Conservation (phyloP, 2,888 invertebrate species). For the Erynnis tages region DNA sequence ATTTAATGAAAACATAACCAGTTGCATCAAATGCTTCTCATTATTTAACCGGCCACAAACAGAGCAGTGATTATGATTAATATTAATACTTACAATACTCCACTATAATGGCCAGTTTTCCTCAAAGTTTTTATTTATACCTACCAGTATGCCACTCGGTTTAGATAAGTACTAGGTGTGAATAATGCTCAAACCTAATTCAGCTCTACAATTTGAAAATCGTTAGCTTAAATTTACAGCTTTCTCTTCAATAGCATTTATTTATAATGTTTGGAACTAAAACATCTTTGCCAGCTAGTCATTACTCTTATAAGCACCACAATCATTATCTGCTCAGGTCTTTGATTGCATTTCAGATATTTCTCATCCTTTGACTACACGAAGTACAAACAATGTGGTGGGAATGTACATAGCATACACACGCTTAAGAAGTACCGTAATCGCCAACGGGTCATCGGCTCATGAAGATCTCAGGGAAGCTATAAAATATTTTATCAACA, state of each 20-base stretch:
- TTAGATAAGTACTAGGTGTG: too few species aligned
- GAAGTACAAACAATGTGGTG: conserved; percentile 43
- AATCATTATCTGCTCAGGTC: conserved; percentile 33
- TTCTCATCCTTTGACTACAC: conserved; percentile 42
- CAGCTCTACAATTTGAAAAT: background rate
- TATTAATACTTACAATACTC: too few species aligned
- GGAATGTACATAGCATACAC: conserved; percentile 52
- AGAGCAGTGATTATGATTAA: too few species aligned
- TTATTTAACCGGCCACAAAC: conserved; percentile 41
- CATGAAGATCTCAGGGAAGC: conserved; percentile 64
- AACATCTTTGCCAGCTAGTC: conserved; percentile 26
- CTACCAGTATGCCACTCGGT: too few species aligned
- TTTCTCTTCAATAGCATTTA: conserved; percentile 2
- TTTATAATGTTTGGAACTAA: conserved; percentile 27
- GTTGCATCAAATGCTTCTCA: conserved; percentile 40
- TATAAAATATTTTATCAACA: conserved; percentile 60
- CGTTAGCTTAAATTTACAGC: conserved; percentile 7
- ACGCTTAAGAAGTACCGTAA: conserved; percentile 64
- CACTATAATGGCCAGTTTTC: too few species aligned
- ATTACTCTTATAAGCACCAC: conserved; percentile 28
- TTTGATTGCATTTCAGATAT: conserved; percentile 39
- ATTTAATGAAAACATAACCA: conserved; percentile 51
- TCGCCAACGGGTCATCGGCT: conserved; percentile 68
- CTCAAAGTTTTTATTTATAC: too few species aligned
- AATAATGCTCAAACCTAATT: too few species aligned